Conservation (phyloP, 2,888 invertebrate species). For the Patella caerulea region DNA sequence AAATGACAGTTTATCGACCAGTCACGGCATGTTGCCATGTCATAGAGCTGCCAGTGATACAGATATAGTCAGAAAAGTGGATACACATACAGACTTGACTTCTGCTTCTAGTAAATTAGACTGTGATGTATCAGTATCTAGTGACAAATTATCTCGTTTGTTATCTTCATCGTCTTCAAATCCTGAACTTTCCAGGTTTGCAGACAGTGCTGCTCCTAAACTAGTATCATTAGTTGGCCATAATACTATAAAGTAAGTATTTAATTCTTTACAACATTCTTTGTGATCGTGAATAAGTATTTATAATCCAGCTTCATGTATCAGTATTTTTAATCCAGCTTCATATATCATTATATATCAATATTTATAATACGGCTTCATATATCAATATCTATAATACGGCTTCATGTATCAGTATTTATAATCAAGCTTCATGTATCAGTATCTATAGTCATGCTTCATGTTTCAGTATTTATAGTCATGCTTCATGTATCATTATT, state of each 20-base stretch:
- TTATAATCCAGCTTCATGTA: too few relatives aligned
- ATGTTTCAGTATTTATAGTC: too few relatives aligned
- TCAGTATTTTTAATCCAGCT: too few relatives aligned
- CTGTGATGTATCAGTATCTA: neutral
- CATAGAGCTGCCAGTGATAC: constrained; percentile 58
- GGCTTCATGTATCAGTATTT: too few relatives aligned
- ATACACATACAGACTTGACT: constrained; percentile 8
- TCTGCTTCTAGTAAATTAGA: constrained; percentile 1
- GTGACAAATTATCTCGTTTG: constrained; percentile 18
- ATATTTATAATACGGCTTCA: too few relatives aligned
- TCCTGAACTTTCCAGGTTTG: constrained; percentile 54
- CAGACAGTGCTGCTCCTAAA: constrained; percentile 43
- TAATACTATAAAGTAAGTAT: constrained; percentile 62
- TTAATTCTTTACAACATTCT: neutral
- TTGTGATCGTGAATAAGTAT: too few relatives aligned
- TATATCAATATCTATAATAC: too few relatives aligned
- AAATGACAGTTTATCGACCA: neutral
- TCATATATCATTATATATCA: too few relatives aligned
- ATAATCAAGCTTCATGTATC: too few relatives aligned
- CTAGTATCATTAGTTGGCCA: constrained; percentile 63
- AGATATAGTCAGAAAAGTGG: constrained; percentile 42
- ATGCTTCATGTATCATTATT: too few relatives aligned
- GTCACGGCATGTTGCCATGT: constrained; percentile 21
- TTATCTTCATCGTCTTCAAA: constrained; percentile 56
- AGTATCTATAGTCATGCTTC: too few relatives aligned